A percentile compares a stretch with the other conserved stretches of the same genome.
These are phyloP conservation scores for Neosilurus hyrtlii DNA, from an alignment of 2,797 vertebrate species.

Conservation along the genomic window DNA sequence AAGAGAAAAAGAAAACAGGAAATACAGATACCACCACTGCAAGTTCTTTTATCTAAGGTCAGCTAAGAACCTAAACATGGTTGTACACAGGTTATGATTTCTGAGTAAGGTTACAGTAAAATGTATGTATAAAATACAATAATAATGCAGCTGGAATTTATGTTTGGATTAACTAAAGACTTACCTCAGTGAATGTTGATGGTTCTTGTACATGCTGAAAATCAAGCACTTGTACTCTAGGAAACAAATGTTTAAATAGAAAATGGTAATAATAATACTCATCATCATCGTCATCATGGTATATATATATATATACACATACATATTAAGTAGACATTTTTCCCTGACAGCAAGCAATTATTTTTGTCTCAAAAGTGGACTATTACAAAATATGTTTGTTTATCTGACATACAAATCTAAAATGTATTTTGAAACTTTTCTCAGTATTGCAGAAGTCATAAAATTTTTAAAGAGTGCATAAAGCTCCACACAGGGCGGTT, in stretches of 20 bases:
- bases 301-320: not conserved
- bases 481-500: too few species aligned
- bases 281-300: too few species aligned
- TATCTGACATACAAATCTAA: not conserved
- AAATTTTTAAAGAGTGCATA: not conserved
- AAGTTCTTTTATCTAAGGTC: conserved; percentile 32
- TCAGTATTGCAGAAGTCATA: not conserved
- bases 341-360: not conserved
- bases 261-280: too few species aligned
- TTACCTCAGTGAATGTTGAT: conserved; percentile 51
- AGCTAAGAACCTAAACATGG: not conserved
- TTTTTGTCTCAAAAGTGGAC: not conserved
- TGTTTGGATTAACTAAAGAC: not conserved
- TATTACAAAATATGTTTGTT: not conserved
- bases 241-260: not conserved
- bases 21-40: conserved; percentile 24
- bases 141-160: not conserved
- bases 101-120: not conserved
- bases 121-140: not conserved
- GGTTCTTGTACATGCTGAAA: conserved; percentile 39
- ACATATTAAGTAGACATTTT: too few species aligned
- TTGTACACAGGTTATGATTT: not conserved
- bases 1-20: conserved; percentile 41
- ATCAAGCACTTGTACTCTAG: conserved; percentile 47
- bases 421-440: not conserved